These are phyloP conservation scores for Typhlomys cinereus DNA, from an alignment of 2,113 vertebrate species.

Conservation along the genomic window DNA sequence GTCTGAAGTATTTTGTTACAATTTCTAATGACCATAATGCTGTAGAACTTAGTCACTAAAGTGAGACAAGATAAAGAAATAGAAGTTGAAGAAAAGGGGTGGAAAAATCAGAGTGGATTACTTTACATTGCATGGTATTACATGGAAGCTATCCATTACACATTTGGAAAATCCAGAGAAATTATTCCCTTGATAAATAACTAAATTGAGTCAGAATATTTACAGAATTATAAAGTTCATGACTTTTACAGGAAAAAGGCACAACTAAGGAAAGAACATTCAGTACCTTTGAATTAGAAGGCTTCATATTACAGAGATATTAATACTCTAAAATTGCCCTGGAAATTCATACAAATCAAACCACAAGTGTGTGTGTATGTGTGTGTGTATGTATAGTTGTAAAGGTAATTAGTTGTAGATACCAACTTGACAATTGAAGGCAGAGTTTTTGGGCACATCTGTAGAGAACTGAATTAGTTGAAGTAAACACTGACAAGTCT, in stretches of 20 bases:
- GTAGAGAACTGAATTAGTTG: no score
- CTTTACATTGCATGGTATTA: neutral
- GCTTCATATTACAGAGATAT: neutral
- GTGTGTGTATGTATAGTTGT: neutral
- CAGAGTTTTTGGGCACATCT: no score
- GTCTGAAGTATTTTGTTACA: neutral
- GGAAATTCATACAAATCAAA: no score
- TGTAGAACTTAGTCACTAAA: neutral
- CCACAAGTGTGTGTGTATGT: neutral
- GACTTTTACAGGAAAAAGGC: neutral
- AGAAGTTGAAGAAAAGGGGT: neutral
- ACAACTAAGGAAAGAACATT: neutral
- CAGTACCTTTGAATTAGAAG: neutral
- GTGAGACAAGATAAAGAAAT: neutral
- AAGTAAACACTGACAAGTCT: no score
- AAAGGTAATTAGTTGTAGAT: neutral
- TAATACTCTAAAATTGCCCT: neutral
- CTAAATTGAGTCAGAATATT: neutral
- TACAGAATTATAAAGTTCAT: slow-evolving; percentile 24
- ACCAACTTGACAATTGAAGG: no score
- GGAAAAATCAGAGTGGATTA: neutral
- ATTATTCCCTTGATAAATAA: neutral
- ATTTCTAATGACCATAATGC: neutral
- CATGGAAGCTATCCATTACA: no score
- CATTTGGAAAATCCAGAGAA: neutral